Percentiles rank a stretch among this genome's conserved stretches.
Evolutionary conservation across 2,113 vertebrate species (phyloP).

Genomic region (Microtus pennsylvanicus): DNA sequence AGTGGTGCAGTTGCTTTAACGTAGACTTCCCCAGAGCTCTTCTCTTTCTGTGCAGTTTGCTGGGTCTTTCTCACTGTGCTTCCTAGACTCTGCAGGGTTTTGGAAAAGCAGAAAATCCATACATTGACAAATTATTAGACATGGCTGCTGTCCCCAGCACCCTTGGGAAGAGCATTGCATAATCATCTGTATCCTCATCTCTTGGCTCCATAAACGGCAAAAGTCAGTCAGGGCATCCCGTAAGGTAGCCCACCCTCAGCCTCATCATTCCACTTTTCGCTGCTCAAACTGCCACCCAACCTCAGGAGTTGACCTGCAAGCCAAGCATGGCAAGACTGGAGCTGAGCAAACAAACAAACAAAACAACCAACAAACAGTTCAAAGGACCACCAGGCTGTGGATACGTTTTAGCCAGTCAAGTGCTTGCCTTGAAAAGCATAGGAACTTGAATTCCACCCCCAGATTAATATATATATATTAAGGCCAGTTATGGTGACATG

Average conservation of each 20-base stretch:
- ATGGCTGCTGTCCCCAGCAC: neutral
- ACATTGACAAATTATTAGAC: neutral
- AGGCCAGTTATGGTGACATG: neutral
- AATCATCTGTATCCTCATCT: neutral
- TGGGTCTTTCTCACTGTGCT: neutral
- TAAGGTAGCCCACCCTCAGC: neutral
- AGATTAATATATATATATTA: neutral
- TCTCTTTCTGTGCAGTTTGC: too few species aligned
- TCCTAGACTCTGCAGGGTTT: neutral
- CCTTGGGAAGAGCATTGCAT: neutral
- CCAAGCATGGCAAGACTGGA: neutral
- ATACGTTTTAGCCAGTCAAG: neutral
- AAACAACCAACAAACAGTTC: neutral
- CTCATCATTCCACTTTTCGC: neutral
- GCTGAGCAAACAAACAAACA: neutral
- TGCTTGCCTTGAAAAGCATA: neutral
- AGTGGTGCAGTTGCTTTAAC: neutral
- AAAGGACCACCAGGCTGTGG: neutral
- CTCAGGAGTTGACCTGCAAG: neutral
- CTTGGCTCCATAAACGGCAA: neutral
- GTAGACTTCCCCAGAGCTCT: neutral
- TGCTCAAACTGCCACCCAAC: neutral
- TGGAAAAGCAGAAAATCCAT: neutral
- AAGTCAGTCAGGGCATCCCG: neutral
- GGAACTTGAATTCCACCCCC: neutral